Evolutionary conservation across 23 tunicate genomes (phyloP).

Genomic region (Trididemnum nubilum): DNA sequence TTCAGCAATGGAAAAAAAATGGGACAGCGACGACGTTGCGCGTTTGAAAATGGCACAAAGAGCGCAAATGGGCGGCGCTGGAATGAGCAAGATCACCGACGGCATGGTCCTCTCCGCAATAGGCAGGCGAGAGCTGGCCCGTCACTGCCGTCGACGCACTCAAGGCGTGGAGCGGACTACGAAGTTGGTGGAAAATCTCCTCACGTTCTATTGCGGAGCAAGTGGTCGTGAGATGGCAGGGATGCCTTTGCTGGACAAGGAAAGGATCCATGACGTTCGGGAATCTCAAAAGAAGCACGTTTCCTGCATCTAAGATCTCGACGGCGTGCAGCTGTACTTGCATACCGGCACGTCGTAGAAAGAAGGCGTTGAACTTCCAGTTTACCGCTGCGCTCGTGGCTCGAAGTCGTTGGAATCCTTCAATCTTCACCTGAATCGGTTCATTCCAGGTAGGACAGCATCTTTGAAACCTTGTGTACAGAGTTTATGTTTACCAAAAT

Average conservation of each 20-base stretch:
- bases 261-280: not conserved
- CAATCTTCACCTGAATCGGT: not conserved
- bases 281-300: conserved; percentile 23
- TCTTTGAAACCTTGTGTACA: too few species aligned
- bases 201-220: not conserved
- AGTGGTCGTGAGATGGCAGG: not conserved
- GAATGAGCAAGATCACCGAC: not conserved
- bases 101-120: conserved; percentile 26
- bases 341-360: conserved; percentile 20
- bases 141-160: too few species aligned
- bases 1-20: too few species aligned
- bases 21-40: too few species aligned
- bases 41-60: conserved; percentile 1
- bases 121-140: not conserved
- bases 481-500: too few species aligned
- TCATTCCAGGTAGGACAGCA: not conserved
- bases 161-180: too few species aligned
- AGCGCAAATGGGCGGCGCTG: not conserved
- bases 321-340: not conserved
- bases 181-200: not conserved
- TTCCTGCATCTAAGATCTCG: conserved; percentile 39
- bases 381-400: conserved; percentile 18
- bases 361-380: conserved; percentile 22
- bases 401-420: not conserved
- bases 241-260: too few species aligned